Conservation (phyloP, 2,113 vertebrate genomes). For the Nibea coibor region DNA sequence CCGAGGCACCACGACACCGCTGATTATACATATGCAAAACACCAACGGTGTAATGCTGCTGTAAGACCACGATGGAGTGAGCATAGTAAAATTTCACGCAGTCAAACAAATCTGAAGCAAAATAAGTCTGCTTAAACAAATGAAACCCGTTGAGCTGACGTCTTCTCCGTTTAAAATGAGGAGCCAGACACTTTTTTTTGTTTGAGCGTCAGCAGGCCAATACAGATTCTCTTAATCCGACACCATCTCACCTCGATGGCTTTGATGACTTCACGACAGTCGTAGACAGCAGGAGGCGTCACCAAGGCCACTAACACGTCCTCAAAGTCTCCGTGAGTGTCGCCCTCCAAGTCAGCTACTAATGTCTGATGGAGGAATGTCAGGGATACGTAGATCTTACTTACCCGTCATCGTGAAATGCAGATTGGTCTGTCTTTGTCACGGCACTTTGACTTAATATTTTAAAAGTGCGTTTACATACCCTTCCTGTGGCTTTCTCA, state of each 20-base stretch:
- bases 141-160: neutral
- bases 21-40: neutral
- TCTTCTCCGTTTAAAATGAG: neutral
- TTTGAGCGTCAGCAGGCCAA: neutral
- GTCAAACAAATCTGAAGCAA: neutral
- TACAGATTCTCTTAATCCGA: neutral
- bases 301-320: conserved; percentile 85
- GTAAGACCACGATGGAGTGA: neutral
- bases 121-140: neutral
- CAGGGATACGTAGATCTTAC: neutral
- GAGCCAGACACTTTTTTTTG: neutral
- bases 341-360: conserved; percentile 87
- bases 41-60: neutral
- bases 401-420: neutral
- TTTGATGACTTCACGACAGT: conserved; percentile 85
- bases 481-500: conserved; percentile 83
- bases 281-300: conserved; percentile 82
- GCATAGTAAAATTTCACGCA: neutral
- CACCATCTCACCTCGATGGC: conserved; percentile 85
- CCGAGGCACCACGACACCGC: no score
- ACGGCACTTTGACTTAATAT: conserved; percentile 74
- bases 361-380: conserved; percentile 78
- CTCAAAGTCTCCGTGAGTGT: conserved; percentile 89
- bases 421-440: conserved; percentile 41
- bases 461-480: conserved; percentile 61